Evolutionary conservation across 2,888 invertebrate genomes (phyloP), one percentile per base, ranked within the genome.

Genomic region (Ormyrus labotus): DNA sequence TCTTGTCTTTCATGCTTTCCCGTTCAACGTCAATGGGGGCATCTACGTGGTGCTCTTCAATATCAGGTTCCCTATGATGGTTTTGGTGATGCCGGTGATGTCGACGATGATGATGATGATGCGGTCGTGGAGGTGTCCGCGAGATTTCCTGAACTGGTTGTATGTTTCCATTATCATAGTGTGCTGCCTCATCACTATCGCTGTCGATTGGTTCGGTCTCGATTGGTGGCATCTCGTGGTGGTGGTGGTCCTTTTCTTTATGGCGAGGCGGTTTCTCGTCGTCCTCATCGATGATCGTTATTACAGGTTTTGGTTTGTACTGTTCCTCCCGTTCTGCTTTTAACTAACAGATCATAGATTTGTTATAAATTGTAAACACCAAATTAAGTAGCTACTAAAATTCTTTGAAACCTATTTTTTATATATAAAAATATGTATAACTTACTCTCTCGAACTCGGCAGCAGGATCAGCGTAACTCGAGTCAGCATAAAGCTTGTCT

Each of bases 221-320:
- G 83, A 93, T 92, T 0, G 93, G 92, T 63, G 95, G 95, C 90
- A 95, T 89, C 51, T 78, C 74, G n/a, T 85, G 83, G 6, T 5
- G 57, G 4, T 34, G 34, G 34, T 34, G 10, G 0, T 75, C 74
- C 58, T 87, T 87, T n/a, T 90, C 89, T 47, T 90, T 89, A 57
- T 91, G 90, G 91, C 76, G 90, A 90, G 50, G 87, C 19, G 87
- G 85, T 69, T 91, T 91, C 7, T 91, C 91, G 55, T 91, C 91
- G 19, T 91, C 91, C 83, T 91, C 91, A 77, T 90, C 90, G 60
- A 91, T 89, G 80, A 92, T 91, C 76, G 92, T 91, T 84, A 97
- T 94, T 75, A 97, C 92, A 84, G 97, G 94, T 86, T 95, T 95
- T 73, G 98, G 97, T 90, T 94, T 94, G 91, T 97, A 96, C 88